Base-by-base conservation (phyloP, 2,113 vertebrate species). In the Pseudopipra pipra region DNA sequence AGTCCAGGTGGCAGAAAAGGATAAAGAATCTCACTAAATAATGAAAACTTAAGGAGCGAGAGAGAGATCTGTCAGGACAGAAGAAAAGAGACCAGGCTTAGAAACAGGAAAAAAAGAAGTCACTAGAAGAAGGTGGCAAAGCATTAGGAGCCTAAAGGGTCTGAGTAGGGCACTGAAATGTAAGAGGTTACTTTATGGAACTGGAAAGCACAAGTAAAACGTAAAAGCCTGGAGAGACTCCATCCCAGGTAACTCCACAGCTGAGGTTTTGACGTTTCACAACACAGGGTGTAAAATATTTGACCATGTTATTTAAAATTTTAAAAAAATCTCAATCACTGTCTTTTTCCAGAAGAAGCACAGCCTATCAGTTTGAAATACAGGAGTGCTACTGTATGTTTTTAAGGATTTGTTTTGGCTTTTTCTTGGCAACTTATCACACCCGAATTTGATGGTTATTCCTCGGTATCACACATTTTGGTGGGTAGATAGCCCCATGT, bases 1-100 rank as follows among this genome's bases (percentile, higher is more conserved):
- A 63, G 72, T 47, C 75, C 55, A 90, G 82, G 72, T 96, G 75
- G 41, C 63, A 94, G 71, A 85, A 87, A 25, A 85, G 16, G 39
- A 85, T 59, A 87, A 93, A 91, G 65, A 94, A 91, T 80, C 72
- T 14, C 31, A 63, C 35, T 81, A 86, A 91, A 93, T 78, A 93
- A 86, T 84, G 65, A 85, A 95, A 90, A 88, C 43, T 80, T 15
- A 12, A 25, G 37, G 55, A 90, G n/a, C 43, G 43, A 86, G 73
- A 56, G 33, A 51, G 30, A 49, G 46, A 16, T 86, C 63, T 90
- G 33, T 63, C 39, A 59, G 82, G 80, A 88, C 4, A 81, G 68
- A 92, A 85, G 52, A 52, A 73, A 80, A 85, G 62, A 90, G 15
- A 85, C 33, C 46, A 77, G 11, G 43, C 39, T 87, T 88, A 80